phyloP scores from a whole-genome alignment of 2,797 vertebrate species.

The Emys orbicularis region DNA sequence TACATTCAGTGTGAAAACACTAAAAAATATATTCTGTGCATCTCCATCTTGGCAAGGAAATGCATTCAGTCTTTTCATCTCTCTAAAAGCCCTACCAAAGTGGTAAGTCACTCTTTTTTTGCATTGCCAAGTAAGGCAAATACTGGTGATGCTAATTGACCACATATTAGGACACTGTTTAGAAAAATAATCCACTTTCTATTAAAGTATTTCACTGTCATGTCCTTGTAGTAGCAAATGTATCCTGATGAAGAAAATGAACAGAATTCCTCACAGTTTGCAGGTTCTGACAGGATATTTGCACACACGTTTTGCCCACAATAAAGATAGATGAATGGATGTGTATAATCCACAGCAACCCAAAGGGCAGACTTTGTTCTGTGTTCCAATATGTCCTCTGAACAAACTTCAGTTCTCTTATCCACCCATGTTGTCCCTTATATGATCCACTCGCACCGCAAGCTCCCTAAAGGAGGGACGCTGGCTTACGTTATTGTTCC shows the following conservation, averaged over 20 bases:
- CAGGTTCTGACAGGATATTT: constrained; percentile 51
- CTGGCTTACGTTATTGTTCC: constrained; percentile 85
- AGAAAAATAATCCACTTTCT: constrained; percentile 41
- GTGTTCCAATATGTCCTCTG: constrained; percentile 45
- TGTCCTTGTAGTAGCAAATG: constrained; percentile 44
- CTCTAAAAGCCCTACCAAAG: constrained; percentile 28
- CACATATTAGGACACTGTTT: constrained; percentile 27
- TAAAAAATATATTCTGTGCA: constrained; percentile 50
- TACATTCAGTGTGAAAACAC: constrained; percentile 54
- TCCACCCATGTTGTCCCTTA: constrained; percentile 85
- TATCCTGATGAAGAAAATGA: constrained; percentile 58
- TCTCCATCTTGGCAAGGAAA: constrained; percentile 42
- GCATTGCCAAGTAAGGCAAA: constrained; percentile 62
- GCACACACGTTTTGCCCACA: constrained; percentile 57
- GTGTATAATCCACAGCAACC: constrained; percentile 51
- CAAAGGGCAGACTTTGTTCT: constrained; percentile 60
- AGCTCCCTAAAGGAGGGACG: constrained; percentile 91
- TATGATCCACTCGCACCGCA: constrained; percentile 85
- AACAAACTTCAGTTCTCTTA: constrained; percentile 74
- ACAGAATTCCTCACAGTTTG: constrained; percentile 31
- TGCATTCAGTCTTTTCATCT: constrained; percentile 31
- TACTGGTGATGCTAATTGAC: constrained; percentile 47
- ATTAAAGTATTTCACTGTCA: constrained; percentile 30
- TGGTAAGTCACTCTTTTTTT: constrained; percentile 46
- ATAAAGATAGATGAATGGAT: constrained; percentile 16